Conservation (phyloP, 2,113 vertebrate species). For the Pluvialis apricaria region DNA sequence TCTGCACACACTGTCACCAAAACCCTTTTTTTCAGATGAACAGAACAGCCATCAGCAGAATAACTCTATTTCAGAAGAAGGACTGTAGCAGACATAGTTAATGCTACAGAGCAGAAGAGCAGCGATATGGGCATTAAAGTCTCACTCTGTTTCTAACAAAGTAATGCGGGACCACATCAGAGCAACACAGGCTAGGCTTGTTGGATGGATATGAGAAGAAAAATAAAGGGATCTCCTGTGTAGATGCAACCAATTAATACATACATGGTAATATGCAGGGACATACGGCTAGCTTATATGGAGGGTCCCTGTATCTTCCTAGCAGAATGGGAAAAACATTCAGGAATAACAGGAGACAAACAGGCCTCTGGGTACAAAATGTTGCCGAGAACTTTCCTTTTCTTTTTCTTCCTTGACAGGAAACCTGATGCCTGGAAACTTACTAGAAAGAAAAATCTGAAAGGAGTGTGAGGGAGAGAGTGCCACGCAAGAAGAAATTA, state of each 20-base stretch:
- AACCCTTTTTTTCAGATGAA: not conserved
- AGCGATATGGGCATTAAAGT: not conserved
- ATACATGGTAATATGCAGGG: rapidly evolving
- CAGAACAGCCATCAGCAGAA: not conserved
- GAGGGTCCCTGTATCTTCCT: not conserved
- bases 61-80: not conserved
- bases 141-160: not conserved
- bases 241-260: not conserved
- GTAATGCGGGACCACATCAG: not conserved
- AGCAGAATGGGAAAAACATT: not conserved
- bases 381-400: not conserved
- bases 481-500: not conserved
- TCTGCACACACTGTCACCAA: not conserved
- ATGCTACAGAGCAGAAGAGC: not conserved
- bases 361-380: not conserved
- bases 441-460: not conserved
- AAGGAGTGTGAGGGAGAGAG: not conserved
- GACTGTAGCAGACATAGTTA: not conserved
- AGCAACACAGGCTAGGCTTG: not conserved
- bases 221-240: not conserved
- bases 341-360: not conserved
- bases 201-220: not conserved
- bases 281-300: not conserved
- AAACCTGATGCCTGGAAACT: not conserved
- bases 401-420: not conserved